Evolutionary conservation across 2,888 invertebrate genomes (phyloP).

Genomic region (Chaetoderma sp.): DNA sequence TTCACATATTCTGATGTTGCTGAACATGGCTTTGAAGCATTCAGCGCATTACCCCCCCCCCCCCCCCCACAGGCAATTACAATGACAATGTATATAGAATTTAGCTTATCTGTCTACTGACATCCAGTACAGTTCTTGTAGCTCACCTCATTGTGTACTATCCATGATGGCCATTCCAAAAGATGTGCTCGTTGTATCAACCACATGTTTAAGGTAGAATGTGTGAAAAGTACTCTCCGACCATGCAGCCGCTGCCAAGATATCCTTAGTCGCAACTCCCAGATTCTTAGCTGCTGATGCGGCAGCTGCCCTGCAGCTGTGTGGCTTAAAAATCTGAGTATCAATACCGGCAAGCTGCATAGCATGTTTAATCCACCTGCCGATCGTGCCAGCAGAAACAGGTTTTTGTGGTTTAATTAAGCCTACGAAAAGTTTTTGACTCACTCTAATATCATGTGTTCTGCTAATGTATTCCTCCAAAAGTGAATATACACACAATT

Average conservation of each 20-base stretch:
- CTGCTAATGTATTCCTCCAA: background rate
- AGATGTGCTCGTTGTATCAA: no score
- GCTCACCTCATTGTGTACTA: no score
- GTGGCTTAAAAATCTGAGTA: background rate
- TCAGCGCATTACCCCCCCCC: no score
- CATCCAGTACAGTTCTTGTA: no score
- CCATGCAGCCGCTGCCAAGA: background rate
- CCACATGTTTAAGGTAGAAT: no score
- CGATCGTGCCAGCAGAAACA: background rate
- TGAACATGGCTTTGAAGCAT: no score
- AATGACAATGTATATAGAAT: no score
- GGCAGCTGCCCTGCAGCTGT: background rate
- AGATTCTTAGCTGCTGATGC: background rate
- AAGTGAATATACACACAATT: slow-evolving; percentile 4
- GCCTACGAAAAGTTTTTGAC: background rate
- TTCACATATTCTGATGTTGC: no score
- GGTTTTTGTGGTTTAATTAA: background rate
- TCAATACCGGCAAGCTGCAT: background rate
- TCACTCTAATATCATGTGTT: background rate
- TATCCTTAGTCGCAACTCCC: background rate
- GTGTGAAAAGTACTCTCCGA: no score
- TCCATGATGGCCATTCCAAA: no score
- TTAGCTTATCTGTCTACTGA: no score
- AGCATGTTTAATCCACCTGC: background rate
- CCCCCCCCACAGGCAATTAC: no score